Percentiles rank a stretch among this genome's conserved stretches.
Conservation (phyloP, 2,113 vertebrate species). For the Crypturellus undulatus region DNA sequence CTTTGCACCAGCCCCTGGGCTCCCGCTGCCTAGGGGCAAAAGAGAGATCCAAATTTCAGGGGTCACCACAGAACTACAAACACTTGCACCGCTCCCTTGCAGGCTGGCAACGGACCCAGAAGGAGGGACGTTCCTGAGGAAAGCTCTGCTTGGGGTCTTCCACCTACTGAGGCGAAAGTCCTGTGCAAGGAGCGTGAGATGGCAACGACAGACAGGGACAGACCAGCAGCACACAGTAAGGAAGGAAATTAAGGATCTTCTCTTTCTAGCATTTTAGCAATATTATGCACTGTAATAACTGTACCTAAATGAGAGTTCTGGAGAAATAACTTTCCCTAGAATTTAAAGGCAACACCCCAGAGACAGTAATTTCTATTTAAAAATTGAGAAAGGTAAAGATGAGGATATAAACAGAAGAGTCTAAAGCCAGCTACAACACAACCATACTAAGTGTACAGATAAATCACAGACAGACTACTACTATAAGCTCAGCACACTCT, state of each 20-base stretch:
- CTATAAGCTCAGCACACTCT: neutral
- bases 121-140: accelerated
- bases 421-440: neutral
- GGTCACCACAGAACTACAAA: neutral
- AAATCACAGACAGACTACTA: neutral
- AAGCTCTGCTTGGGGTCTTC: neutral
- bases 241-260: neutral
- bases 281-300: neutral
- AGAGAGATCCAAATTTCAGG: neutral
- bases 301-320: neutral
- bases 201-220: too few relatives aligned
- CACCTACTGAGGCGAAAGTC: neutral
- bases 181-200: neutral
- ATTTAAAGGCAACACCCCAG: neutral
- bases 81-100: neutral
- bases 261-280: neutral
- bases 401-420: neutral
- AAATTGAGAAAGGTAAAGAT: neutral
- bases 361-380: neutral
- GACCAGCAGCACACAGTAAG: neutral
- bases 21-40: neutral
- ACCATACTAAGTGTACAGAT: neutral
- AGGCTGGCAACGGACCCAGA: neutral
- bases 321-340: neutral
- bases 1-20: neutral